Evolutionary conservation across 1,140 invertebrate species (phyloP).

Genomic region (Caenorhabditis briggsae): DNA sequence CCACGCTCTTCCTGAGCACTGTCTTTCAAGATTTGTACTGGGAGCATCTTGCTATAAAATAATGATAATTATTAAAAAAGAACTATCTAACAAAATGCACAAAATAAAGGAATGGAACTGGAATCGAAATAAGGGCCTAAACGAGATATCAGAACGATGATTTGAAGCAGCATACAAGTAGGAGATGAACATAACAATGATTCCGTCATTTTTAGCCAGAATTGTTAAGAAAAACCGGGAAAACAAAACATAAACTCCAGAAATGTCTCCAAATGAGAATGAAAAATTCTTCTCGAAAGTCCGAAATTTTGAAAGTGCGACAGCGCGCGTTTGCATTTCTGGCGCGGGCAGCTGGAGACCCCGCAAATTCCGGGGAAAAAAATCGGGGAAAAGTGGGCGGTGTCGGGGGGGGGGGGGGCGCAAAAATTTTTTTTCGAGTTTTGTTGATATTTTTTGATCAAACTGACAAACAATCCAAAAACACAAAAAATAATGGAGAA

Average conservation of each 20-base stretch:
- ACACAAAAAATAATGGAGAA: no score
- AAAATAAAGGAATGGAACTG: constrained; percentile 13
- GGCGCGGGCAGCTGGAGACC: no score
- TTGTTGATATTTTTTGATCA: no score
- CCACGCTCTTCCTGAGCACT: constrained; percentile 97
- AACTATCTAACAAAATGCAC: background rate
- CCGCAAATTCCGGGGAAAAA: no score
- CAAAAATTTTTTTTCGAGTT: no score
- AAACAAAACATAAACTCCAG: background rate
- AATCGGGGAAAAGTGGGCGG: no score
- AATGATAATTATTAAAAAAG: constrained; percentile 1
- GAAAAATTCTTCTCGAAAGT: constrained; percentile 52
- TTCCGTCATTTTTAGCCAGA: background rate
- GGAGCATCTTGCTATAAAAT: constrained; percentile 76
- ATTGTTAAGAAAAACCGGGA: background rate
- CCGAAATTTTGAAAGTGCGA: constrained; percentile 23
- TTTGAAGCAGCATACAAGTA: no score
- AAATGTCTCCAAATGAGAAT: background rate
- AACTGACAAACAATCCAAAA: no score
- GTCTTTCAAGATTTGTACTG: constrained; percentile 91
- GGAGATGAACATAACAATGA: no score
- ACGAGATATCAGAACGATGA: background rate
- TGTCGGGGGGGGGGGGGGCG: no score
- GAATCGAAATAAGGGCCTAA: background rate
- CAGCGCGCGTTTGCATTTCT: background rate